Evolutionary conservation across 1,140 invertebrate genomes (phyloP), one percentile per base, ranked within the genome.

Genomic region (Dendroctonus ponderosae): DNA sequence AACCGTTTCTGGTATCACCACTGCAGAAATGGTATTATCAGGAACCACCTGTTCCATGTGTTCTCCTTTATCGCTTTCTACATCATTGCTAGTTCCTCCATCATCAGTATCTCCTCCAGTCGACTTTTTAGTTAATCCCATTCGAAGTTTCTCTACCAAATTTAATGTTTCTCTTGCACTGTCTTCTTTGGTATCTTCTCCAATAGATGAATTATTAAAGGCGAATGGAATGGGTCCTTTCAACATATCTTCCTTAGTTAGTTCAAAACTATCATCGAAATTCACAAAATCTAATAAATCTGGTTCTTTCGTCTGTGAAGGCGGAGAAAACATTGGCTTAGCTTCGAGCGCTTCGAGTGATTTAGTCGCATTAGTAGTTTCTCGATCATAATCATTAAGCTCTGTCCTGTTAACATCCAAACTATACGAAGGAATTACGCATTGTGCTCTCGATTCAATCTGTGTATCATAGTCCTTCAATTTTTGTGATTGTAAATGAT

Each of bases 151-250:
- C 69, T 91, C 89, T 7, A 93, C 89, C 12, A 93, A 78, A 80
- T 91, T 87, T 38, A 90, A 77, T 0, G 91, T 92, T 79, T 91
- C 91, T 48, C 87, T 79, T 0, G 88, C 88, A 72, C 83, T 87
- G 64, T 89, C 86, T 67, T 89, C 90, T 76, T 91, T 91, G n/a
- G 87, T 86, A 74, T 91, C 89, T 72, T 91, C 89, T 74, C 89
- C 89, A 68, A 89, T 87, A n/a, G 83, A 82, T 49, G 82, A 80
- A 50, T 82, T 82, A 68, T 79, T 79, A 37, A 88, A 87, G n/a
- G 86, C 85, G 67, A 89, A 88, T 2, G 85, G 80, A 14, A 90
- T 80, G 0, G 87, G 85, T 1, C 80, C 68, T 78, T 83, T 83
- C 66, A 82, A 79, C 9, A 83, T 80, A 62, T 85, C 82, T 68